These are phyloP conservation scores for Oncorhynchus masou DNA, from an alignment of 2,113 vertebrate genomes.

Conservation along the genomic window DNA sequence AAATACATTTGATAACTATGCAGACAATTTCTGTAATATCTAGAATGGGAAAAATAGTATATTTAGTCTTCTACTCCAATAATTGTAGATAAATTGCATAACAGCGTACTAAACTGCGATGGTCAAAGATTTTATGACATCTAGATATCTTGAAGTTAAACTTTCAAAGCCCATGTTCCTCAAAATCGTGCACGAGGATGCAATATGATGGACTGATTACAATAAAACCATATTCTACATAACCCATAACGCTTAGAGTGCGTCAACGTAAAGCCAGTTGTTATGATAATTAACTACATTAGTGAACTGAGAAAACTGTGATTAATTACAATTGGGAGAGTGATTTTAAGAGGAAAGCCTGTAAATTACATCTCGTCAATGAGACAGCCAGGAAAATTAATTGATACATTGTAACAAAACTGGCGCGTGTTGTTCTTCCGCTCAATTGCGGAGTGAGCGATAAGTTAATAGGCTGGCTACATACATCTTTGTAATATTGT, in stretches of 20 bases:
- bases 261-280: not conserved
- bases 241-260: constrained; percentile 30
- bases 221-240: not conserved
- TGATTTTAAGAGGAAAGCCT: not conserved
- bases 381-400: constrained; percentile 34
- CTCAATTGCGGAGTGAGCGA: constrained; percentile 56
- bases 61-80: no score
- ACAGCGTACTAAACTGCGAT: not conserved
- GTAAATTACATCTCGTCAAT: not conserved
- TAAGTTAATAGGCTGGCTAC: constrained; percentile 50
- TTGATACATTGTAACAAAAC: constrained; percentile 31
- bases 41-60: no score
- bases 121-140: no score
- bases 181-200: not conserved
- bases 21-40: no score
- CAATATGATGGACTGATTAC: not conserved
- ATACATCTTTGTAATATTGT: constrained; percentile 15
- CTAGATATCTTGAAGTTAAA: no score
- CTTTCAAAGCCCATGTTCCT: not conserved
- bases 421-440: constrained; percentile 60
- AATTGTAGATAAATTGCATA: not conserved
- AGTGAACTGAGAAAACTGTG: no score
- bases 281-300: no score
- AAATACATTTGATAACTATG: no score
- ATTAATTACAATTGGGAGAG: not conserved